Evolutionary conservation across 2,797 vertebrate genomes (phyloP), one percentile per base, ranked within the genome.

Genomic region (Chelonia mydas): DNA sequence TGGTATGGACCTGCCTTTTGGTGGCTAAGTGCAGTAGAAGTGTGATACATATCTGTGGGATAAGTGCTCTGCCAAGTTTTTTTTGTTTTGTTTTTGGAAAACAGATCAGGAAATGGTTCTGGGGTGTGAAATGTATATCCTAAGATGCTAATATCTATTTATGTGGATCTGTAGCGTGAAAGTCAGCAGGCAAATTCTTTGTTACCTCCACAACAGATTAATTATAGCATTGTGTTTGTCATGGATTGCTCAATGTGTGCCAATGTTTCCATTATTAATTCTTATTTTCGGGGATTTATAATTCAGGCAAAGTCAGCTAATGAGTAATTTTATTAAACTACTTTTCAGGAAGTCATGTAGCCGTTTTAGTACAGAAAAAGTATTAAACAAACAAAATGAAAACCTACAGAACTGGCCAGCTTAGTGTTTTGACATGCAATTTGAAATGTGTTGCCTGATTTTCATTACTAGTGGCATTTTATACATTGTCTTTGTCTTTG

Each of bases 311-410:
- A 50, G 23, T 74, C 91, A 92, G 68, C 84, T 72, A 86, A 51
- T 86, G 76, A n/a, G 28, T 95, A 85, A 89, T 96, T 92, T 83
- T 83, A 89, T 97, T 97, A 94, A 94, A 86, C 33, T 6, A n/a
- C 74, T 86, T 97, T 92, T 92, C 90, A 93, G 81, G n/a, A 89
- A 91, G 78, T 19, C 93, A 25, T 49, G 92, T 74, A 76, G 6
- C 83, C 92, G 72, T 88, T 79, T 81, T 82, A 88, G 45, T 51
- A 61, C 15, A 16, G 81, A 81, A 87, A 72, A 72, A 72, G 84
- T 83, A 94, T 92, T 91, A 80, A 93, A 49, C 6, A 79, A 84
- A 91, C 91, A 79, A 92, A 90, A 85, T 72, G 49, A 89, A 87
- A 93, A 80, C 33, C 45, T 85, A 78, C 79, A 49, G 93, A 81